phyloP scores from a whole-genome alignment of 2,113 vertebrate species.

The Hippolais icterina region DNA sequence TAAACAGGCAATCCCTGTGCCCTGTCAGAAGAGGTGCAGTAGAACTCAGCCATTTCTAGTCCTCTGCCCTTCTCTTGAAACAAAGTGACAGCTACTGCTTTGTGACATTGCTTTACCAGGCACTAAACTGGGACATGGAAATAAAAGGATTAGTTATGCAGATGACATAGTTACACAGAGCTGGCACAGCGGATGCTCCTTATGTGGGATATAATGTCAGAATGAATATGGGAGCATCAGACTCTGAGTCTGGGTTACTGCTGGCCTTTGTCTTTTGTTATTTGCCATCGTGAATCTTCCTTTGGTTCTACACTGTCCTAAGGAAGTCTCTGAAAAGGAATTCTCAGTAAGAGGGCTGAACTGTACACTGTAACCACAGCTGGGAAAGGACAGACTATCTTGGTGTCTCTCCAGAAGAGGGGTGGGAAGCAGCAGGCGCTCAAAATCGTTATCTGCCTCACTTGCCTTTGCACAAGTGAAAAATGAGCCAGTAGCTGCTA shows the following conservation, averaged over 20 bases:
- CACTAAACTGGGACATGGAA: background rate
- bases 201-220: background rate
- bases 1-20: background rate
- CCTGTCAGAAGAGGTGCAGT: background rate
- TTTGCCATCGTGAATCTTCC: background rate
- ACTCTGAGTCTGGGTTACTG: background rate
- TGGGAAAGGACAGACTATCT: background rate
- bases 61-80: background rate
- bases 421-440: background rate
- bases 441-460: background rate
- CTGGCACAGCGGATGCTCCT: background rate
- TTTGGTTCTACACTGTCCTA: background rate
- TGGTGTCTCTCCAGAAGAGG: background rate
- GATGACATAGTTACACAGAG: background rate
- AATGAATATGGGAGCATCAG: background rate
- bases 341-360: background rate
- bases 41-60: background rate
- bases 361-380: background rate
- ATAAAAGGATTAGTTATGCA: constrained; percentile 36
- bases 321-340: background rate
- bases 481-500: background rate
- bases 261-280: background rate
- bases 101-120: background rate
- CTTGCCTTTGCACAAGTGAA: background rate
- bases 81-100: background rate